Evolutionary conservation across 2,888 invertebrate genomes (phyloP).

Genomic region (Drosophila peninsularis): DNA sequence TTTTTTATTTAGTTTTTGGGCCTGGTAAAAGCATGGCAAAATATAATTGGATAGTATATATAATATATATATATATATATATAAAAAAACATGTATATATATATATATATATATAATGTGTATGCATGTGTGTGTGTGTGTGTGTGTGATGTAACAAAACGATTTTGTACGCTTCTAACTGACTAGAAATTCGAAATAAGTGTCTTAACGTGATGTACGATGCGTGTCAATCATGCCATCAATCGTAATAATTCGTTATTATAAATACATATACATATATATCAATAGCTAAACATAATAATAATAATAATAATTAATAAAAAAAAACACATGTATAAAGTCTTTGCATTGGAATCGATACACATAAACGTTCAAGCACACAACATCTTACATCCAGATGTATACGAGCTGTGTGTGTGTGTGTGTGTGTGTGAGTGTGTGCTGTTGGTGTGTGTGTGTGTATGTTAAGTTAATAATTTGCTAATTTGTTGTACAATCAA

Average conservation of each 20-base stretch:
- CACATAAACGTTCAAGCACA: constrained; percentile 26
- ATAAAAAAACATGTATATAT: neutral
- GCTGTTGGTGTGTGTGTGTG: constrained; percentile 7
- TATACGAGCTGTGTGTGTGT: constrained; percentile 16
- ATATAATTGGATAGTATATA: constrained; percentile 31
- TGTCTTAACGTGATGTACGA: constrained; percentile 35
- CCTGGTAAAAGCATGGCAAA: constrained; percentile 63
- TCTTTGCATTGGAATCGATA: constrained; percentile 72
- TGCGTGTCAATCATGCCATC: constrained; percentile 33
- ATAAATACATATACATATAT: constrained; percentile 10
- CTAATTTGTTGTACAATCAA: constrained; percentile 47
- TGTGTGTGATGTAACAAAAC: constrained; percentile 43
- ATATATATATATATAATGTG: constrained; percentile 7
- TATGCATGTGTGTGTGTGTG: constrained; percentile 20
- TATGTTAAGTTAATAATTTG: constrained; percentile 39
- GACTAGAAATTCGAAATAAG: constrained; percentile 62
- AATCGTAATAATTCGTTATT: constrained; percentile 40
- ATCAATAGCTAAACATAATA: constrained; percentile 54
- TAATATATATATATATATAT: constrained; percentile 15
- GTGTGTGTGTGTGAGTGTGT: constrained; percentile 9
- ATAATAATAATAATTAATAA: constrained; percentile 18
- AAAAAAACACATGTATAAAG: constrained; percentile 45
- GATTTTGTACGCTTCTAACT: constrained; percentile 61
- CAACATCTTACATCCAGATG: constrained; percentile 27
- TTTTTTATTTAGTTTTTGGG: constrained; percentile 29